Base-by-base conservation (phyloP, 1,140 invertebrate genomes). In the Cryptotermes secundus region DNA sequence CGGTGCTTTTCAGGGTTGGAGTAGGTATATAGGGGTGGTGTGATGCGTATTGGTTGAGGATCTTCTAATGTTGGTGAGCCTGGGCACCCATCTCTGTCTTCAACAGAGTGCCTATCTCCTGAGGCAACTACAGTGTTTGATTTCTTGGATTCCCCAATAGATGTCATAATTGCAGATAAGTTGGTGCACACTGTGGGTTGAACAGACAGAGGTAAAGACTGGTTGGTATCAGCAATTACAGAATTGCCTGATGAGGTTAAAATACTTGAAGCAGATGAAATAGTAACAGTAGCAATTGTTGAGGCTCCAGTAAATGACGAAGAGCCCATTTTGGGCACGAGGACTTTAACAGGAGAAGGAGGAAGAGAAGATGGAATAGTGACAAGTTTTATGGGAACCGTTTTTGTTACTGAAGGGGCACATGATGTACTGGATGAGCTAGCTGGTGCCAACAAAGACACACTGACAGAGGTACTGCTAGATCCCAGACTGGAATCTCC, bases 21-120 rank as follows among this genome's bases (percentile, higher is more conserved):
- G 86, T 95, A 96, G 0, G 94, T 95, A 87, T 95, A 96, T 12
- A 95, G 88, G 9, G 94, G 93, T 38, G 95, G 94, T 19, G 93
- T 94, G 59, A 94, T 92, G 86, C 94, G 91, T 85, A 94, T 92
- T 4, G 94, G 94, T 80, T 94, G 92, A 2, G 94, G 93, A 87
- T 95, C 94, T 84, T 91, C 91, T n/a, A 89, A 88, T 12, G 90
- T 86, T 3, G 91, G 91, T n/a, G 91, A 92, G 83, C 81, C 81
- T 88, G 59, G 59, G 87, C 34, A 90, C 87, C 31, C 31, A 72
- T 72, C 59, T 72, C 59, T 72, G 9, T 72, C 59, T 31, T 72
- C 59, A 31, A 72, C n/a, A 72, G 59, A 72, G n/a, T 72, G 59
- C 16, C 59, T 72, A 6, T 72, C 59, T 31, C 31, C 59, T n/a